These are phyloP conservation scores for Antennarius striatus DNA, from an alignment of 2,113 vertebrate species.

Conservation along the genomic window DNA sequence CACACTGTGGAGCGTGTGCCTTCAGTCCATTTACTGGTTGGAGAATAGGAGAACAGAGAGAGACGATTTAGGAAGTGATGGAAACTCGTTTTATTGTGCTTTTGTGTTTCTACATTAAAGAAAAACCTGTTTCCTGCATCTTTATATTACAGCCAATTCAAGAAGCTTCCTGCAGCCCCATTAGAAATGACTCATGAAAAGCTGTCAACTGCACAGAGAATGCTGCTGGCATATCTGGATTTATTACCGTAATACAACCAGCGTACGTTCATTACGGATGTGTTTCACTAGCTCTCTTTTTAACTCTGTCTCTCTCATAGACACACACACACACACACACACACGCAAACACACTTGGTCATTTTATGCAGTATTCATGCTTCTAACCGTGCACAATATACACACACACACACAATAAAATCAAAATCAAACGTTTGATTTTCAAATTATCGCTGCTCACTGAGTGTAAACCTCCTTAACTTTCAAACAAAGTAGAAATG, in stretches of 20 bases:
- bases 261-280: slow-evolving; percentile 52
- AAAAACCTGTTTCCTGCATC: slow-evolving; percentile 32
- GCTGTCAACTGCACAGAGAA: slow-evolving; percentile 49
- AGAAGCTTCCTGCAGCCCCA: slow-evolving; percentile 45
- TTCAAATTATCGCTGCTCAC: background rate
- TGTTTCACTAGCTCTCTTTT: background rate
- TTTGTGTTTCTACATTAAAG: slow-evolving; percentile 53
- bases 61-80: slow-evolving; percentile 22
- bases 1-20: background rate
- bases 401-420: background rate
- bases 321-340: slow-evolving; percentile 11
- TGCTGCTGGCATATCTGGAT: slow-evolving; percentile 35
- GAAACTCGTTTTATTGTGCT: slow-evolving; percentile 44
- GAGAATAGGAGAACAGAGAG: slow-evolving; percentile 8
- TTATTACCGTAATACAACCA: slow-evolving; percentile 49
- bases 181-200: slow-evolving; percentile 58
- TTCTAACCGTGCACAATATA: background rate
- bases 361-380: slow-evolving; percentile 34
- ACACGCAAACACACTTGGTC: slow-evolving; percentile 9
- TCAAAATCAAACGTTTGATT: too few relatives aligned
- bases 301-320: background rate
- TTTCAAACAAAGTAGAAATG: background rate
- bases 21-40: slow-evolving; percentile 7
- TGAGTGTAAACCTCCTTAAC: background rate
- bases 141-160: slow-evolving; percentile 42